Base-by-base conservation (phyloP, 2,113 vertebrate genomes). In the Scomber japonicus region DNA sequence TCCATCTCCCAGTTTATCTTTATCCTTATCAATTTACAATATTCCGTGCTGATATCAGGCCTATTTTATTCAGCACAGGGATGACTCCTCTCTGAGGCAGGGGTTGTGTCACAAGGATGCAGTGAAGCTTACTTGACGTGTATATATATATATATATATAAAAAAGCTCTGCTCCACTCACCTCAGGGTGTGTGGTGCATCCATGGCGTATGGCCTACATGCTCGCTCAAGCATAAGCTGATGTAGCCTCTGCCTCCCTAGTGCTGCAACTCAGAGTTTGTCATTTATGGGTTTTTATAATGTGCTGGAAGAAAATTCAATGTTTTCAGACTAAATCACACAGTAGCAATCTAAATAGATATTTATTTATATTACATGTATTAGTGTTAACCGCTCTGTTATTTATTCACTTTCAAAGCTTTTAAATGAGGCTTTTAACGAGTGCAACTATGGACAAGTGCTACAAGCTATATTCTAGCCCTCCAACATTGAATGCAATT, bases 131-230 rank as follows among this genome's bases (percentile, higher is more conserved):
- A 48, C 83, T 88, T 92, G 87, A 94, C 79, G 82, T 83, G 73
- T 90, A 77, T 87, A 86, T 80, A 89, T 71, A 75, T 69, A 63
- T 27, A 50, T 70, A 62, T 45, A 68, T 74, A 55, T 72, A 70
- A 81, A 78, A 65, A 30, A 3, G 31, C 71, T 75, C 78, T 85
- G 82, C 83, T 78, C 64, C 72, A 88, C 81, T 93, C 82, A 94
- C 90, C 93, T 93, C 87, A 65, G 93, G 94, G 92, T 88, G 89
- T 89, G 86, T 78, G 71, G 80, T 81, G 89, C 92, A 91, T 93
- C 89, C 82, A 66, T 85, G 89, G 87, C 44, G 82, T 80, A 84
- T 94, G 94, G 92, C 95, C 95, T 95, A 95, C 91, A 95, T 96
- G 95, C 91, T 94, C 91, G 78, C 70, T 93, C 78, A 91, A 94